Evolutionary conservation across 2,797 vertebrate genomes (phyloP).

Genomic region (Salmo trutta): DNA sequence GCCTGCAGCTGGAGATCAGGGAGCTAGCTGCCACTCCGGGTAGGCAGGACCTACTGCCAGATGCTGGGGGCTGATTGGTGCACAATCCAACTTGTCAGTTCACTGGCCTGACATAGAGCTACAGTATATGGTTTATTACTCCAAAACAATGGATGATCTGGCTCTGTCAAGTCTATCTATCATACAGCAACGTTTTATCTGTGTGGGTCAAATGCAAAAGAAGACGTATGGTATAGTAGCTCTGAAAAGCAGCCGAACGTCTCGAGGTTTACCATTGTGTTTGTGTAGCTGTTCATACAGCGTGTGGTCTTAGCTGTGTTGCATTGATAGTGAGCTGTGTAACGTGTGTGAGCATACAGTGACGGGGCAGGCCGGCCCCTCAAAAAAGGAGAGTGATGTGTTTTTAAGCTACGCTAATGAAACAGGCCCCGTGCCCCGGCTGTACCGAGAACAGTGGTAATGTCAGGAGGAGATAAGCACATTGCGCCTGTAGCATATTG

Average conservation of each 20-base stretch:
- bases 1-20: constrained; percentile 51
- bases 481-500: constrained; percentile 78
- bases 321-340: neutral
- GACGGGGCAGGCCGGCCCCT: constrained; percentile 25
- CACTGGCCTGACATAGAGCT: constrained; percentile 53
- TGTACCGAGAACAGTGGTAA: constrained; percentile 73
- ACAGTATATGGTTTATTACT: constrained; percentile 29
- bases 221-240: neutral
- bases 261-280: neutral
- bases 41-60: constrained; percentile 55
- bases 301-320: constrained; percentile 5
- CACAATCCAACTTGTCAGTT: constrained; percentile 34
- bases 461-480: constrained; percentile 82
- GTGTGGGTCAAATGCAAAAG: neutral
- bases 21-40: constrained; percentile 51
- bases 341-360: constrained; percentile 5
- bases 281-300: neutral
- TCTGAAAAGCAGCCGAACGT: neutral
- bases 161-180: neutral
- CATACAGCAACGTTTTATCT: neutral
- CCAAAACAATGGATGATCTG: neutral
- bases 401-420: constrained; percentile 77
- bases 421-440: constrained; percentile 62
- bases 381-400: constrained; percentile 57
- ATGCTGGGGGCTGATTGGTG: constrained; percentile 55